Percentiles rank a stretch among this genome's conserved stretches.
Conservation (phyloP, 2,797 vertebrate species). For the Onychomys leucogaster region DNA sequence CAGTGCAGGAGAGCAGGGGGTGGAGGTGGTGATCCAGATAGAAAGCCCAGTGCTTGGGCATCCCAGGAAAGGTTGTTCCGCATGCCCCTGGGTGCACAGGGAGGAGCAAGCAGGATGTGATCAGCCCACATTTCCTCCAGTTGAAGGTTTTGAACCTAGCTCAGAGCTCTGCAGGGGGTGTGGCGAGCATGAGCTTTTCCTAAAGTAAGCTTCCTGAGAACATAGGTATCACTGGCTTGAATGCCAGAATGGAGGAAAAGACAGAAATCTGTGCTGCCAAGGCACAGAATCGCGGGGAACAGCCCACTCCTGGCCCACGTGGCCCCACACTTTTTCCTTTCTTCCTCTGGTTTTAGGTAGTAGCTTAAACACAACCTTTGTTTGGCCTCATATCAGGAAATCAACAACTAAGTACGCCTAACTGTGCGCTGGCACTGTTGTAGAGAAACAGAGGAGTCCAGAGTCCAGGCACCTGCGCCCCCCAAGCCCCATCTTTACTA, state of each 20-base stretch:
- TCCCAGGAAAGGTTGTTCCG: slow-evolving; percentile 94
- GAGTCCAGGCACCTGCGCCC: neutral
- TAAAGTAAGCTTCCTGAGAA: slow-evolving; percentile 8
- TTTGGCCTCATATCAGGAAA: slow-evolving; percentile 51
- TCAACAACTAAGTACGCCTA: slow-evolving; percentile 17
- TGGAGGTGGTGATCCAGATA: slow-evolving; percentile 88
- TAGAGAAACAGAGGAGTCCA: neutral
- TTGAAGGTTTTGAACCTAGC: slow-evolving; percentile 43
- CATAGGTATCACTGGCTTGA: neutral
- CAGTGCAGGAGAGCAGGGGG: slow-evolving; percentile 91
- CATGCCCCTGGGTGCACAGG: slow-evolving; percentile 90
- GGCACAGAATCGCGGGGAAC: neutral
- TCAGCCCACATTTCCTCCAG: slow-evolving; percentile 46
- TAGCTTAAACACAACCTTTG: slow-evolving; percentile 31
- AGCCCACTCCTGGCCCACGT: neutral
- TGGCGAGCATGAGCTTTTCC: slow-evolving; percentile 42
- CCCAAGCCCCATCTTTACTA: neutral
- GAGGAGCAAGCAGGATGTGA: slow-evolving; percentile 45
- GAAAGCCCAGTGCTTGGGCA: slow-evolving; percentile 90
- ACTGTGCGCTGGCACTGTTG: neutral
- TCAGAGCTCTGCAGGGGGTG: slow-evolving; percentile 11
- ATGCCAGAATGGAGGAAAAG: neutral
- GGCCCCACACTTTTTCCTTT: neutral
- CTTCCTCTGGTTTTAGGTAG: slow-evolving; percentile 44
- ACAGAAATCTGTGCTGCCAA: neutral